Base-by-base conservation (phyloP, 2,888 invertebrate genomes). In the Glaucopsyche alexis region DNA sequence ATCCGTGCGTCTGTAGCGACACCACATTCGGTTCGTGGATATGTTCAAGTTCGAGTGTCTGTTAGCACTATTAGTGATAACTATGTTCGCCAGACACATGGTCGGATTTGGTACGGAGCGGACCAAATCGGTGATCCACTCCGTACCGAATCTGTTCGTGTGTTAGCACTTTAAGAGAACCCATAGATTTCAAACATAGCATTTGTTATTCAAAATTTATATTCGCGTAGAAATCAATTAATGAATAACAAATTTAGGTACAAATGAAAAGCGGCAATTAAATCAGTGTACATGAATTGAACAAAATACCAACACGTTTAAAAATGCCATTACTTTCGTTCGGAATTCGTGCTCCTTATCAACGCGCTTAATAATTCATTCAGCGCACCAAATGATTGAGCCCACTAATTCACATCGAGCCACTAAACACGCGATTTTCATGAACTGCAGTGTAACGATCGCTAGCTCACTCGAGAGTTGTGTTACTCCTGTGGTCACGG, bases 331-430 rank as follows among this genome's bases (percentile, higher is more conserved):
- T 69, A 69, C 47, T 29, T 66, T 66, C 49, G 19, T 69, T 69
- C 29, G 47, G 69, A 69, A 69, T 69, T 47, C 69, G 69, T 69
- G 69, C 49, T 47, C 29, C 69, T 69, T 69, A 69, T 69, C 69
- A 14, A 69, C 47, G 49, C 47, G 47, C n/a, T 69, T 47, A 69
- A 69, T 69, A 69, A 47, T 69, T 69, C 69, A 69, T 69, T 69
- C 49, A 69, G 19, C 45, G 14, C 69, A 19, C 47, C 69, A 16
- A 69, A 69, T 69, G 47, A 69, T 69, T 69, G 69, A 69, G 47
- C 29, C 49, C 69, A 49, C 69, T 69, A 69, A 69, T 69, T 69
- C 14, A 29, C 11, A 69, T 47, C 29, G 69, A 69, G 69, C 49
- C 49, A 29, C 69, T 69, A 47, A 47, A 29, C 69, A 49, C 49